Percentiles rank a stretch among this genome's conserved stretches.
phyloP scores from a whole-genome alignment of 2,888 invertebrate genomes.

The Phalera bucephala region DNA sequence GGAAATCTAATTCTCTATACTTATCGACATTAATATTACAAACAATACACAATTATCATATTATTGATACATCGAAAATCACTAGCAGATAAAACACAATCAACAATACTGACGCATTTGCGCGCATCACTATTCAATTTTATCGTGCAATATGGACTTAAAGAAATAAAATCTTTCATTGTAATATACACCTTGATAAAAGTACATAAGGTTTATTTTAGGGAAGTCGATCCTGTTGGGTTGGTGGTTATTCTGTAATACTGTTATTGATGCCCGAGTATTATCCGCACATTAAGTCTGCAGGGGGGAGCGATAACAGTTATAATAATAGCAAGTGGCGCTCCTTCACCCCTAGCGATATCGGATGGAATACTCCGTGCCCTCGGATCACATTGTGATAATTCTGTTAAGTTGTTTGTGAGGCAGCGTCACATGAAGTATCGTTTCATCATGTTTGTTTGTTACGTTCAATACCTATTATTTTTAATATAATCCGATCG shows the following conservation, averaged over 20 bases:
- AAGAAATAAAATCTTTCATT: no score
- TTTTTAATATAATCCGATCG: no score
- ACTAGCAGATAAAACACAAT: not conserved
- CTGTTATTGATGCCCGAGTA: no score
- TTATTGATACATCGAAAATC: slow-evolving; percentile 1
- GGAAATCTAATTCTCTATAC: no score
- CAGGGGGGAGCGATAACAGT: slow-evolving; percentile 1
- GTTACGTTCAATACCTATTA: not conserved
- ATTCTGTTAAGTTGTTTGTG: slow-evolving; percentile 4
- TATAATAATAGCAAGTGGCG: slow-evolving; percentile 1
- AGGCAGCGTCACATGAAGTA: not conserved
- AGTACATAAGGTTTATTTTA: no score
- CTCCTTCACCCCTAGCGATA: not conserved
- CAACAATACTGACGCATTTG: slow-evolving; percentile 2
- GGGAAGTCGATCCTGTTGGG: no score
- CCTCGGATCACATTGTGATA: slow-evolving; percentile 1
- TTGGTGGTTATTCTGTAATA: no score
- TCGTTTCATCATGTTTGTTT: slow-evolving; percentile 1
- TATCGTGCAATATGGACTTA: no score
- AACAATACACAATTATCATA: no score
- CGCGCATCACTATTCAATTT: no score
- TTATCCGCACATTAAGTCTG: slow-evolving; percentile 1
- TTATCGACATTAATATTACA: no score
- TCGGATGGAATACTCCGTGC: slow-evolving; percentile 1
- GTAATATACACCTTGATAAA: no score